phyloP scores from a whole-genome alignment of 2,113 vertebrate genomes.

The Eulemur macaco region DNA sequence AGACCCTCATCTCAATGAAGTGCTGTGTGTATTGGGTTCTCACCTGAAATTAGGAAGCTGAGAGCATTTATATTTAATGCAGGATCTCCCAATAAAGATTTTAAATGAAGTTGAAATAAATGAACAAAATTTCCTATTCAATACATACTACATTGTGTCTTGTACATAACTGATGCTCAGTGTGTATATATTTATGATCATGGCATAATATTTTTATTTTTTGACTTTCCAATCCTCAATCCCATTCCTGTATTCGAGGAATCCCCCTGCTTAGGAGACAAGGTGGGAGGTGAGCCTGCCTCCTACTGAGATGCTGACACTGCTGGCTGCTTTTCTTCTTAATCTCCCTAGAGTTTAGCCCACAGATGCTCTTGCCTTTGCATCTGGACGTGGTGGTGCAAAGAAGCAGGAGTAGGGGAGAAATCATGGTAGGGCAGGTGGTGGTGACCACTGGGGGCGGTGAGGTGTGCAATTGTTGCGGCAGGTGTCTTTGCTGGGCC shows the following conservation, averaged over 20 bases:
- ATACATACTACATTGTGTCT: background rate
- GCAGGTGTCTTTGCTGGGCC: background rate
- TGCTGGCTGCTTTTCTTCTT: background rate
- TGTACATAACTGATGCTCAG: background rate
- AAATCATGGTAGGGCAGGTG: background rate
- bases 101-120: conserved; percentile 38
- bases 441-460: fast-evolving
- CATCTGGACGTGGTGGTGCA: background rate
- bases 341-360: background rate
- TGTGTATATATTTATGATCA: background rate
- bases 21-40: background rate
- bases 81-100: background rate
- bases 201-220: background rate
- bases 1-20: background rate
- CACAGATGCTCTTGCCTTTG: background rate
- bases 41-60: background rate
- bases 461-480: background rate
- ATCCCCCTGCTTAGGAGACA: background rate
- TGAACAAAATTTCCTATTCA: background rate
- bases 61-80: background rate
- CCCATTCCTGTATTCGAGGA: background rate
- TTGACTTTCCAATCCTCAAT: background rate
- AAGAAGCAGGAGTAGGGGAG: background rate
- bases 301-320: background rate
- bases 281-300: background rate